Conservation (phyloP, 1,140 invertebrate genomes). For the Papilio aristodemus region DNA sequence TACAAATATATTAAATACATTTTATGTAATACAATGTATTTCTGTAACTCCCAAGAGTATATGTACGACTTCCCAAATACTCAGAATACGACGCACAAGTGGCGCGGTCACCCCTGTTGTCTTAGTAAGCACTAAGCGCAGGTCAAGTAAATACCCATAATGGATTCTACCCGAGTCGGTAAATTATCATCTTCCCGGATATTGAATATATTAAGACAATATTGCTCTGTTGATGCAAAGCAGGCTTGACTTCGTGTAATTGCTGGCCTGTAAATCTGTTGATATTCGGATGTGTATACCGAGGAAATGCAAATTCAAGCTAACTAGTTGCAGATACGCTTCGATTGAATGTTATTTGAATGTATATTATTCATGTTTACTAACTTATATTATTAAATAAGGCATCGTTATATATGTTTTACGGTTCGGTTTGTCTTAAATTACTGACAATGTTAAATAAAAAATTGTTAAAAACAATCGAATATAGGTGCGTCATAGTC, state of each 20-base stretch:
- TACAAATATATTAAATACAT: too few species aligned
- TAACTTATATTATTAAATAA: neutral
- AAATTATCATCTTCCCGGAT: conserved; percentile 78
- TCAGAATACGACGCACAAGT: conserved; percentile 44
- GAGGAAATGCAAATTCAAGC: conserved; percentile 22
- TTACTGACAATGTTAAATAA: too few species aligned
- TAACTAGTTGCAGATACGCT: neutral
- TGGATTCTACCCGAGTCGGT: conserved; percentile 72
- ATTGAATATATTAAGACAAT: conserved; percentile 79
- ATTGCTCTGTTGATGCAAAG: conserved; percentile 69
- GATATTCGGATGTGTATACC: conserved; percentile 25
- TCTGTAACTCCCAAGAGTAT: conserved; percentile 41
- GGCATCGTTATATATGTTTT: too few species aligned
- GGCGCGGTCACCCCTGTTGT: conserved; percentile 75
- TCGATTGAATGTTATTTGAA: conserved; percentile 5
- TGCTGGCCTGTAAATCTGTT: conserved; percentile 43
- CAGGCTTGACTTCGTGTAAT: conserved; percentile 59
- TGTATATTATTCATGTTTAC: neutral
- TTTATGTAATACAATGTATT: conserved; percentile 27
- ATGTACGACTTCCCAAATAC: conserved; percentile 39
- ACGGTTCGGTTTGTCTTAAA: too few species aligned
- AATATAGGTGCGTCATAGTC: too few species aligned
- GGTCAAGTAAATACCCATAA: conserved; percentile 79
- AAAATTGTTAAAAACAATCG: too few species aligned
- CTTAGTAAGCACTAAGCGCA: conserved; percentile 78